Evolutionary conservation across 2,113 vertebrate species (phyloP), one percentile per base, ranked within the genome.

Genomic region (Prochilodus magdalenae): DNA sequence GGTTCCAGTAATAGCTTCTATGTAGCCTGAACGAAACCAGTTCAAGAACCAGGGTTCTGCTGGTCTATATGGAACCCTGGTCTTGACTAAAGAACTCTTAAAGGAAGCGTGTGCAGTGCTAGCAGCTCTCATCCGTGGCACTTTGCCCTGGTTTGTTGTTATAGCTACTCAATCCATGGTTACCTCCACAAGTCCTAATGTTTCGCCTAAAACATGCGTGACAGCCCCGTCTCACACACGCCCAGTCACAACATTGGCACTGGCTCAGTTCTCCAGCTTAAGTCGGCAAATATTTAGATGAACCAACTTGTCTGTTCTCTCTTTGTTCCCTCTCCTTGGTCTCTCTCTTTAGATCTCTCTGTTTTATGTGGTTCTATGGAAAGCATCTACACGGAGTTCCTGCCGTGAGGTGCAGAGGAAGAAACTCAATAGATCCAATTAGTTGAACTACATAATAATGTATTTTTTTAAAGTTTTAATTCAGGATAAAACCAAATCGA

Each of bases 131-230:
- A 12, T 11, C 59, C 71, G 44, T 79, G 75, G 36, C 73, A 76
- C 27, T 13, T 26, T 83, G 75, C 70, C 72, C 10, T 55, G 33
- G 51, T 80, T 80, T 85, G 73, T 83, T 84, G 16, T 73, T 77
- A 36, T 75, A 79, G 67, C 59, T 83, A 81, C 36, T 84, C 77
- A 83, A 73, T 81, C 71, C 74, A 75, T 85, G 69, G 82, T 86
- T 84, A 86, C 76, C 72, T 80, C 70, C 60, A 16, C 49, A 77
- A 60, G 57, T 84, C 29, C 40, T 79, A 76, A 81, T 76, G 67
- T 85, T 89, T 83, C 36, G 49, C 55, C 40, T 62, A 81, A 83
- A 73, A 73, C 57, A 71, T 53, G 63, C 65, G 49, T 81, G 83
- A 84, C 55, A 65, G 73, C 40, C 40, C 55, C 40, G 70, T 44